Evolutionary conservation across 2,797 vertebrate species (phyloP).

Genomic region (Danio aesculapii): DNA sequence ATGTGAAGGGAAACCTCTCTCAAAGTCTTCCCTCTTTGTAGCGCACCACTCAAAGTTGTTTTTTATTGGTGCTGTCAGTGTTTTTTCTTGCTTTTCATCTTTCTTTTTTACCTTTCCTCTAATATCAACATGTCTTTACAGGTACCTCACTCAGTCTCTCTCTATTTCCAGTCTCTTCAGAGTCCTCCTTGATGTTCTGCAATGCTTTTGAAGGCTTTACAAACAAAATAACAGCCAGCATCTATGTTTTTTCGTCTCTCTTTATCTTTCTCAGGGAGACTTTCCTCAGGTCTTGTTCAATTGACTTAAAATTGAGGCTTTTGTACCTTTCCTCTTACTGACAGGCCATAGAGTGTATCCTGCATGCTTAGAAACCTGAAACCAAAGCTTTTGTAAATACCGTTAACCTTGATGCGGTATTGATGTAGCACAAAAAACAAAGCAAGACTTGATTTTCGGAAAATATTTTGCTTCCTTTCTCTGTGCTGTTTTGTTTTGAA

Average conservation of each 20-base stretch:
- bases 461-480: background rate
- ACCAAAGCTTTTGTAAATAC: conserved; percentile 29
- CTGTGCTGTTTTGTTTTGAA: conserved; percentile 1
- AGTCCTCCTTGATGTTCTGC: conserved; percentile 27
- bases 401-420: conserved; percentile 3
- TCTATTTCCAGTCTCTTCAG: background rate
- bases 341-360: conserved; percentile 26
- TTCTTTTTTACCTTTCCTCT: conserved; percentile 17
- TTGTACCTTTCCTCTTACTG: conserved; percentile 31
- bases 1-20: conserved; percentile 4
- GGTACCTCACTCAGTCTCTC: background rate
- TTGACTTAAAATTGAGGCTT: conserved; percentile 29
- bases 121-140: conserved; percentile 67
- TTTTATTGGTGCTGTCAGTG: background rate
- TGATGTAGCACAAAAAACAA: conserved; percentile 9
- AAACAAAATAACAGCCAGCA: conserved; percentile 19
- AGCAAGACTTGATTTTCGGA: conserved; percentile 9
- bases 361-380: conserved; percentile 7
- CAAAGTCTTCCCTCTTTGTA: conserved; percentile 19
- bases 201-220: conserved; percentile 44
- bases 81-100: background rate
- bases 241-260: background rate
- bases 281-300: conserved; percentile 36
- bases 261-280: conserved; percentile 24
- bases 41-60: conserved; percentile 34